Evolutionary conservation across 2,113 vertebrate species (phyloP).

Genomic region (Plecotus auritus): DNA sequence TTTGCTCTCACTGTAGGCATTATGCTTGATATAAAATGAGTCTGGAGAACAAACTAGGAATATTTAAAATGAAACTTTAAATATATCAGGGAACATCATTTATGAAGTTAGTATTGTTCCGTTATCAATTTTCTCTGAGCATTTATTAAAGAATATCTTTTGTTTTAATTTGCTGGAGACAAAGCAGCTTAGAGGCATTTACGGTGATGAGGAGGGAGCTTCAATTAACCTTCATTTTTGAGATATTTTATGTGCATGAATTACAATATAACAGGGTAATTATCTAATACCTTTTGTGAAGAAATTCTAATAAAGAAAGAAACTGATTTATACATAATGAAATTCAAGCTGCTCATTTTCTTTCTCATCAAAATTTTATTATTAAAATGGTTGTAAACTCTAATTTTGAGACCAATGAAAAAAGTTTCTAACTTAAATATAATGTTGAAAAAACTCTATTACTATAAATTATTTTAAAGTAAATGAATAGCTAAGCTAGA

Average conservation of each 20-base stretch:
- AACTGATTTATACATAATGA: constrained; percentile 82
- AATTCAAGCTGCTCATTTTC: constrained; percentile 79
- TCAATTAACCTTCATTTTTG: constrained; percentile 83
- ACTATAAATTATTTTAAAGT: constrained; percentile 28
- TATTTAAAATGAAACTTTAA: constrained; percentile 67
- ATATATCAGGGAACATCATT: constrained; percentile 62
- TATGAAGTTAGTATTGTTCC: constrained; percentile 39
- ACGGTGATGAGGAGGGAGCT: constrained; percentile 75
- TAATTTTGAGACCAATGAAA: constrained; percentile 45
- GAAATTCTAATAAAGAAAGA: constrained; percentile 83
- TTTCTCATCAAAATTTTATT: constrained; percentile 78
- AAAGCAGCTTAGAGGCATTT: constrained; percentile 80
- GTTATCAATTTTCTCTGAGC: constrained; percentile 73
- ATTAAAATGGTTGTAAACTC: constrained; percentile 73
- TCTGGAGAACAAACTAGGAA: constrained; percentile 2
- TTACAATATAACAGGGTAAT: constrained; percentile 81
- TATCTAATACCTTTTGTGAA: constrained; percentile 82
- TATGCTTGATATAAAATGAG: constrained; percentile 30
- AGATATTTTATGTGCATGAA: constrained; percentile 83
- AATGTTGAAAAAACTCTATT: constrained; percentile 43
- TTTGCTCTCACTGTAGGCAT: background rate
- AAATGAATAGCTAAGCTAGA: background rate
- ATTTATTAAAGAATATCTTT: constrained; percentile 79
- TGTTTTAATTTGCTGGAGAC: constrained; percentile 80
- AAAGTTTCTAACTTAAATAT: constrained; percentile 17